A percentile compares a stretch with the other conserved stretches of the same genome.
Evolutionary conservation across 2,113 vertebrate genomes (phyloP).

Genomic region (Phalacrocorax brasilianus): DNA sequence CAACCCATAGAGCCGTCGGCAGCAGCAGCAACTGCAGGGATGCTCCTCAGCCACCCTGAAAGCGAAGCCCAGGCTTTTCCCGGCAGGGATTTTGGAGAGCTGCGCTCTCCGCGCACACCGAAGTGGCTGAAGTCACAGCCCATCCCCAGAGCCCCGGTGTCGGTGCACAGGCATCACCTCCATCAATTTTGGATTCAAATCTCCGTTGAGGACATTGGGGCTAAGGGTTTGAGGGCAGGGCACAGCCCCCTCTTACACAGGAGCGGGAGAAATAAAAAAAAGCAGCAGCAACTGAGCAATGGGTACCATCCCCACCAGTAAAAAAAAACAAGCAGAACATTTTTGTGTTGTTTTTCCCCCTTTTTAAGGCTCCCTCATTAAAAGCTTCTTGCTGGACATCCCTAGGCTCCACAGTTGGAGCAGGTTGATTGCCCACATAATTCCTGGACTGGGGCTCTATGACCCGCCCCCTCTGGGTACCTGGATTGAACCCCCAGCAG

Average conservation of each 20-base stretch:
- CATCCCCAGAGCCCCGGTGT: not conserved
- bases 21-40: not conserved
- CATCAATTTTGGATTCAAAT: not conserved
- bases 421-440: fast-evolving
- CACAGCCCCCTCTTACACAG: not conserved
- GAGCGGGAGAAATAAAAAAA: not conserved
- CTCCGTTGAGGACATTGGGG: fast-evolving
- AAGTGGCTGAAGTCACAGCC: not conserved
- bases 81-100: not conserved
- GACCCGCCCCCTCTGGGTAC: not conserved
- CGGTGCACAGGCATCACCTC: not conserved
- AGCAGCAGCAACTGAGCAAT: not conserved
- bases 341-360: not conserved
- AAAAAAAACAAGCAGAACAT: not conserved
- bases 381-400: not conserved
- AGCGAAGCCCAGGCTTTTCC: not conserved
- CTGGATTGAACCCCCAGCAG: fast-evolving
- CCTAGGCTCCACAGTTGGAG: not conserved
- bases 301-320: fast-evolving
- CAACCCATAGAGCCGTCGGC: fast-evolving
- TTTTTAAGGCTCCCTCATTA: not conserved
- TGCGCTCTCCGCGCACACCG: fast-evolving
- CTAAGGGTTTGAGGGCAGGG: not conserved
- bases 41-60: not conserved
- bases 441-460: not conserved